Percentiles rank a stretch among this genome's conserved stretches.
Conservation (phyloP, 2,888 invertebrate species). For the Synergus gifuensis region DNA sequence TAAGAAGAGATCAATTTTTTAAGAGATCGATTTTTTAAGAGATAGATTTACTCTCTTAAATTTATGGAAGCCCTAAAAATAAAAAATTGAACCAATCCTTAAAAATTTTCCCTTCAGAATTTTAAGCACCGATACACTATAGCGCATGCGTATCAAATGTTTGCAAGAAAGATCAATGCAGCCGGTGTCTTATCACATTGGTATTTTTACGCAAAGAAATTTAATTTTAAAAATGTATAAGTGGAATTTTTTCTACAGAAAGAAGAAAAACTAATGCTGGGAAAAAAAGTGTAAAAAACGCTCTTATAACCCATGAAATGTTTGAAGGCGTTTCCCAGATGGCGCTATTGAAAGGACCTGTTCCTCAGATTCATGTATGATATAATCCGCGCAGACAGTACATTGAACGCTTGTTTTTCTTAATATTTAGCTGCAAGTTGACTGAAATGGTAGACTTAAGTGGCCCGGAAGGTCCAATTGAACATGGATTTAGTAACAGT, state of each 20-base stretch:
- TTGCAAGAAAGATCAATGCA: background rate
- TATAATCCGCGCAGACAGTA: background rate
- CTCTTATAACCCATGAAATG: background rate
- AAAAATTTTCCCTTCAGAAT: too few species aligned
- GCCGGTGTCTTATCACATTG: background rate
- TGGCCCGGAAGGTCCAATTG: conserved; percentile 88
- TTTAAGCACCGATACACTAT: background rate
- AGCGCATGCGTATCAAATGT: background rate
- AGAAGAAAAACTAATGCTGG: background rate
- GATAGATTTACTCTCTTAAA: background rate
- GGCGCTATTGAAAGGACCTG: conserved; percentile 5
- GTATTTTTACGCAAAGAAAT: background rate
- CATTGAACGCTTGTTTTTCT: background rate
- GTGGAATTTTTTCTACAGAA: background rate
- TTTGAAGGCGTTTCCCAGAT: background rate
- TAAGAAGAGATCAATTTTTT: too few species aligned
- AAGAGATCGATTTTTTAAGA: too few species aligned
- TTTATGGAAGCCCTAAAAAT: too few species aligned
- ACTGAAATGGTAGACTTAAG: conserved; percentile 90
- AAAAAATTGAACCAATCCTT: too few species aligned
- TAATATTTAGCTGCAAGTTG: background rate
- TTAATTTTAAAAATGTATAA: background rate
- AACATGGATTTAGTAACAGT: conserved; percentile 92
- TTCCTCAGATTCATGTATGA: background rate
- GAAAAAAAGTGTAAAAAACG: too few species aligned